Evolutionary conservation across 2,113 vertebrate species (phyloP), one percentile per base, ranked within the genome.

Genomic region (Seriola dumerili): DNA sequence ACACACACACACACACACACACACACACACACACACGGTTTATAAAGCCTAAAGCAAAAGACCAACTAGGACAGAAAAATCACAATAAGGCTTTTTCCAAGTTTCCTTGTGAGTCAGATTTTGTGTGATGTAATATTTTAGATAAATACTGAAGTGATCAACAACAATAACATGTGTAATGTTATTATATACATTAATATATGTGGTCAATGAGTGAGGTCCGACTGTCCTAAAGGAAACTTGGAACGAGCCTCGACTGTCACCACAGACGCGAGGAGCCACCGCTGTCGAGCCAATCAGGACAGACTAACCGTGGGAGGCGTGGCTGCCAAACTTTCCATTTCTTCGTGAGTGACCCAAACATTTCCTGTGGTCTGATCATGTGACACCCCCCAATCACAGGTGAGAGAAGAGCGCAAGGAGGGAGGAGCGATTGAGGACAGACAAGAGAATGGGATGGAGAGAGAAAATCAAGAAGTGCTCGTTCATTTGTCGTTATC

Each of bases 341-440:
- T 99, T 88, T 99, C 98, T 95, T 99, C 98, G 58, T 99, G 98
- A 57, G 98, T 99, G 95, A 99, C 94, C 98, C 98, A 99, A 94
- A 99, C 96, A 97, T 99, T 99, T 93, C 97, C 98, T 87, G 98
- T 99, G 94, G 96, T 97, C 98, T 99, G 96, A 95, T 85, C 91
- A 87, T 76, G 87, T 93, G 95, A 95, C 92, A 95, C 94, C 93
- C 90, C 93, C 82, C 84, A 88, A 85, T 76, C 93, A 75, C 95
- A 95, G 94, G 92, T 94, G 94, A 93, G 92, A 95, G 95, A 94
- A 92, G 91, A 92, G 95, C 90, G 94, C 82, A 92, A 94, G 96
- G 91, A 73, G 23, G 94, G 55, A 94, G 91, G 94, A 95, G 92
- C 93, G 94, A 92, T 89, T 93, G 86, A 95, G 93, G 92, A 91